Evolutionary conservation across 2,797 vertebrate species (phyloP).

Genomic region (Buceros bicornis): DNA sequence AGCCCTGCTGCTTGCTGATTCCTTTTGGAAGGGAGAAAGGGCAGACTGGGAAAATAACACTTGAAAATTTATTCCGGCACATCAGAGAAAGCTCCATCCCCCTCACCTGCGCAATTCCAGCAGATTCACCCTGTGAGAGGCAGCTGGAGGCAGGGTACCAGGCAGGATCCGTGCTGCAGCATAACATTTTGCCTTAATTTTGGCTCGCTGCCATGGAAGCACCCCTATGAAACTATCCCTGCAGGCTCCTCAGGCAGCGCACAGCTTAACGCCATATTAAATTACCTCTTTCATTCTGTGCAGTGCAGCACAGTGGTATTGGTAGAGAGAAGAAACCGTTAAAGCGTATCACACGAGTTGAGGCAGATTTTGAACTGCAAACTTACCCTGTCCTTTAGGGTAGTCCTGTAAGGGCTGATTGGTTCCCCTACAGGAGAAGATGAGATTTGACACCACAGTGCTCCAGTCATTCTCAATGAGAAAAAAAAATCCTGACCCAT

Average conservation of each 20-base stretch:
- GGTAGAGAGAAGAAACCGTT: neutral
- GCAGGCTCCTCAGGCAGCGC: neutral
- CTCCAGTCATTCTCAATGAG: neutral
- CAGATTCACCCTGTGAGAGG: neutral
- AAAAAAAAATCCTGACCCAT: neutral
- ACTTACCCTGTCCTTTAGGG: neutral
- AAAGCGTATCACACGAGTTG: neutral
- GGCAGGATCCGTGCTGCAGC: neutral
- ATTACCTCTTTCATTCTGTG: conserved; percentile 15
- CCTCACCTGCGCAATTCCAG: neutral
- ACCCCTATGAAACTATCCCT: neutral
- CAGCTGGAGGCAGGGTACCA: neutral
- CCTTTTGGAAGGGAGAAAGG: conserved; percentile 11
- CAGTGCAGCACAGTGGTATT: neutral
- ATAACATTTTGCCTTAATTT: conserved; percentile 21
- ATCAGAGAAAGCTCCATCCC: neutral
- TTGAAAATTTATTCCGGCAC: neutral
- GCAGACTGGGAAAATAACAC: conserved; percentile 12
- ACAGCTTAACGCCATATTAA: conserved; percentile 24
- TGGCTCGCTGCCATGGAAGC: neutral
- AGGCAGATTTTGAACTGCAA: neutral
- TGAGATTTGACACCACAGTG: neutral
- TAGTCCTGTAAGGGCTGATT: neutral
- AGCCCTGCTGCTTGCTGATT: neutral
- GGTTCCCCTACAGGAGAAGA: neutral